Conservation (phyloP, 1,140 invertebrate genomes). For the Tribolium madens region DNA sequence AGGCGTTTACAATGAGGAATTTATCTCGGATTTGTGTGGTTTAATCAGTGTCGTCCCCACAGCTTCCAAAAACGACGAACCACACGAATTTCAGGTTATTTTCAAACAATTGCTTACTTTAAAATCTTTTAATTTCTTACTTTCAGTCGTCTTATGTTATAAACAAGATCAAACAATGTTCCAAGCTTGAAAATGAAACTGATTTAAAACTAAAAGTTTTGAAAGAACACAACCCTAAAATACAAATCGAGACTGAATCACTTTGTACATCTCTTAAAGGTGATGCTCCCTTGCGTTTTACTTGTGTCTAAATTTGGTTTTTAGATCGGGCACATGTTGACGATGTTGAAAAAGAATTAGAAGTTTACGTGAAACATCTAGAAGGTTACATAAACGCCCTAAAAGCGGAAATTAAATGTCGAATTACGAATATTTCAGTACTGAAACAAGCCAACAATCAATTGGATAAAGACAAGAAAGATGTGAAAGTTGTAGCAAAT, state of each 20-base stretch:
- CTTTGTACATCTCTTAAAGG: conserved; percentile 79
- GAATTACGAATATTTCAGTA: conserved; percentile 79
- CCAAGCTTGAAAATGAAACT: conserved; percentile 75
- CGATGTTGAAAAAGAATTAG: conserved; percentile 89
- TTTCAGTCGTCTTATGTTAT: conserved; percentile 73
- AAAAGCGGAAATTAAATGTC: conserved; percentile 84
- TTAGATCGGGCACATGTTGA: conserved; percentile 85
- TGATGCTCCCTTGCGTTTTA: conserved; percentile 59
- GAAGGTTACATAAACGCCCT: conserved; percentile 85
- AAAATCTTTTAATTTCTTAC: conserved; percentile 56
- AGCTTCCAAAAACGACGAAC: conserved; percentile 77
- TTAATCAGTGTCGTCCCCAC: conserved; percentile 80
- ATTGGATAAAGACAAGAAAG: conserved; percentile 88
- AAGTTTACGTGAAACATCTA: conserved; percentile 81
- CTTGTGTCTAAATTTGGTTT: conserved; percentile 50
- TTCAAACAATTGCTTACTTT: conserved; percentile 53
- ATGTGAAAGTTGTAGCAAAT: conserved; percentile 93
- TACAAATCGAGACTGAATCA: conserved; percentile 71
- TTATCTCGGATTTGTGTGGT: conserved; percentile 85
- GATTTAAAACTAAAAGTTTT: conserved; percentile 75
- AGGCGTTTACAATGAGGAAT: conserved; percentile 87
- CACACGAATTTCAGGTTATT: conserved; percentile 75
- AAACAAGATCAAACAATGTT: conserved; percentile 76
- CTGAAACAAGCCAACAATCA: conserved; percentile 86
- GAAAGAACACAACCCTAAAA: conserved; percentile 69